Evolutionary conservation across 2,113 vertebrate species (phyloP).

Genomic region (Sceloporus tristichus): DNA sequence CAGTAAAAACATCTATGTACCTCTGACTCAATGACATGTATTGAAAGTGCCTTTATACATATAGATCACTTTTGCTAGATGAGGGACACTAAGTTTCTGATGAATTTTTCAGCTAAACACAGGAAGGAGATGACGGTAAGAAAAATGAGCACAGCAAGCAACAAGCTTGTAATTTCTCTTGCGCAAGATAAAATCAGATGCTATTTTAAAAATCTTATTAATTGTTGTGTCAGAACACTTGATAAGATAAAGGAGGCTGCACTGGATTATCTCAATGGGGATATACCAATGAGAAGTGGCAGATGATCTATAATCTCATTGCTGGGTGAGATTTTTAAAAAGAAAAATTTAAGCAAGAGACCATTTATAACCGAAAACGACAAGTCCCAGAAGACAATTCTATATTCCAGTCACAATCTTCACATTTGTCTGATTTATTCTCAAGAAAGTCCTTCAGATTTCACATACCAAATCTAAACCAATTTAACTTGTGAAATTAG

Average conservation of each 20-base stretch:
- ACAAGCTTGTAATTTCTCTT: conserved; percentile 7
- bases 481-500: not conserved
- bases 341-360: not conserved
- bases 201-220: not conserved
- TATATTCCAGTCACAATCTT: not conserved
- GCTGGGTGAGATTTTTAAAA: not conserved
- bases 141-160: not conserved
- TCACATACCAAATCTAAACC: not conserved
- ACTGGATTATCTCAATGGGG: not conserved
- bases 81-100: not conserved
- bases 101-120: not conserved
- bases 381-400: accelerated
- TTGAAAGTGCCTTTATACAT: not conserved
- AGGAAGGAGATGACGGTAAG: not conserved
- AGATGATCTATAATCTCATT: conserved; percentile 21
- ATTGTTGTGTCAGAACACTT: not conserved
- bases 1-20: not conserved
- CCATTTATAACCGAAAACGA: not conserved
- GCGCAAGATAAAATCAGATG: not conserved
- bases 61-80: not conserved
- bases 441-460: not conserved
- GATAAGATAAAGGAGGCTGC: not conserved
- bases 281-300: not conserved
- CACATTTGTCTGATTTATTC: not conserved
- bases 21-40: not conserved